Base-by-base conservation (phyloP, 2,797 vertebrate species). In the Nasua narica region DNA sequence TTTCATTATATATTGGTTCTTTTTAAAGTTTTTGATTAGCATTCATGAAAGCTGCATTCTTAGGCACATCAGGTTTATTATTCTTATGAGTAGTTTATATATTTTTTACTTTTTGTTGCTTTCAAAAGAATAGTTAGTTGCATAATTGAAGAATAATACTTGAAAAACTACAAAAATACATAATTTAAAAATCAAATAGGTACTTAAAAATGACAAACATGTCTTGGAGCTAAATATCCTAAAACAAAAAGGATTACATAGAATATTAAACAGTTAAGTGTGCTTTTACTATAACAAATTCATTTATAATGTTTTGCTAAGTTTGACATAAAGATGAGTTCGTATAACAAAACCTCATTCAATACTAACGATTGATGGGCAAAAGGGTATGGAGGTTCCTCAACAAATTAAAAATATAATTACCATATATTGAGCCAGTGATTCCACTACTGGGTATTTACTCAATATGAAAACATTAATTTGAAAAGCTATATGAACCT, bases 101-200 rank as follows among this genome's bases (percentile, higher is more conserved):
- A 43, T 40, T 7, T 72, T 65, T 62, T n/a, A 46, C 14, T 35
- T 94, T 94, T 74, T 94, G 32, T 90, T 84, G 32, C 7, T 94
- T 96, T 90, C 67, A 76, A 95, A 97, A 81, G 43, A 94, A 79
- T 2, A 84, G 16, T 67, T 86, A 87, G 48, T 62, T 70, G 1
- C 32, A 78, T 6, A 83, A 43, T 14, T 88, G 32, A 90, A 76
- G 56, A 82, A 82, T 58, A 90, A 52, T 79, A 76, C 12, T 37
- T 15, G 8, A 91, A 52, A 19, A 8, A 56, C 29, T 78, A 87
- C 6, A 82, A 69, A 93, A 91, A 5, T 50, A 83, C 27, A 29
- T 7, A 32, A 82, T 74, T 92, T 90, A 82, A 88, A 96, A 91
- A 86, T 82, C 43, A 95, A 90, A 43, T n/a, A 48, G 14, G 15